Percentiles rank a stretch among this genome's conserved stretches.
phyloP scores from a whole-genome alignment of 2,797 vertebrate species.

The Cossypha dichroa region DNA sequence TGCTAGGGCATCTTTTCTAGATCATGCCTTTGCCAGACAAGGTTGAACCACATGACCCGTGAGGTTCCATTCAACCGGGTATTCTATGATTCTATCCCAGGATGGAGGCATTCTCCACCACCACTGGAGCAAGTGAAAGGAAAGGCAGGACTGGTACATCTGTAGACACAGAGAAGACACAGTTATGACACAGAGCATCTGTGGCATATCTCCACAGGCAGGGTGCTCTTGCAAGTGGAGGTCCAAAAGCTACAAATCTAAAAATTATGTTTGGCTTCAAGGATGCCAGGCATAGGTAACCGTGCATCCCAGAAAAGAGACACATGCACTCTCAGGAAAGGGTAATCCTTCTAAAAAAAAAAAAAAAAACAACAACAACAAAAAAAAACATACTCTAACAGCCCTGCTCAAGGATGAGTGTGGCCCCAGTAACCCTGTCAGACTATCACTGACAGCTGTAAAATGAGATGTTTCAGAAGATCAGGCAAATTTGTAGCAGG shows the following conservation, averaged over 20 bases:
- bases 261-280: neutral
- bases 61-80: neutral
- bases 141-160: neutral
- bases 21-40: neutral
- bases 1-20: neutral
- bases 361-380: neutral
- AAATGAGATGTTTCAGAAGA: neutral
- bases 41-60: neutral
- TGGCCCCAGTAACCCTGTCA: neutral
- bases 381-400: rapidly evolving
- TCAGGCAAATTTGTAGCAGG: neutral
- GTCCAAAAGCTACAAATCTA: neutral
- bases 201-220: neutral
- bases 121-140: neutral
- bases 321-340: neutral
- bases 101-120: neutral
- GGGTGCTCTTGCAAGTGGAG: neutral
- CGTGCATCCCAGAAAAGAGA: neutral
- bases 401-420: neutral
- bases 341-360: neutral
- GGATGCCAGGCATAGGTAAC: neutral
- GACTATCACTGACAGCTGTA: neutral
- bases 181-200: neutral
- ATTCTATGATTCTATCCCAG: neutral
- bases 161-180: neutral